Percentiles rank a stretch among this genome's conserved stretches.
phyloP scores from a whole-genome alignment of 2,888 invertebrate species.

The Thymelicus lineola region DNA sequence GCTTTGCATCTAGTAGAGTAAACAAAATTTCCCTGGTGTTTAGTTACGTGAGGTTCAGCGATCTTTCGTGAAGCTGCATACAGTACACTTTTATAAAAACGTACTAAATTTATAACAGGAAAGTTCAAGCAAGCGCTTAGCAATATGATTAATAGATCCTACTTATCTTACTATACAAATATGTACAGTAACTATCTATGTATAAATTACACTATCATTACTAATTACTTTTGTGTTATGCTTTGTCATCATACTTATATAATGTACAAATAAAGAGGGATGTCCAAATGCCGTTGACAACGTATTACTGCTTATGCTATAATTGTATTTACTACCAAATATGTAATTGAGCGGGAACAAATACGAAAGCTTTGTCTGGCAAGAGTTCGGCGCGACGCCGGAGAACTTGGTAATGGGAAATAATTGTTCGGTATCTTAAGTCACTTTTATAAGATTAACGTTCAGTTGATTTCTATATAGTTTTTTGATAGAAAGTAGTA shows the following conservation, averaged over 20 bases:
- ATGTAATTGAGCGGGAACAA: conserved; percentile 1
- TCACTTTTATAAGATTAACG: too few relatives aligned
- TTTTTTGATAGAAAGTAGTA: too few relatives aligned
- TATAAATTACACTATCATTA: too few relatives aligned
- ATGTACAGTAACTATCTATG: too few relatives aligned
- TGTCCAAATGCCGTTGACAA: neutral
- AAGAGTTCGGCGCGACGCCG: conserved; percentile 36
- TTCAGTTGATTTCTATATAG: too few relatives aligned
- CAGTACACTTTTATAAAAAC: neutral
- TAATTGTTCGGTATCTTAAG: conserved; percentile 28
- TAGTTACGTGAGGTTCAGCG: neutral
- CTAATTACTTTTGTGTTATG: too few relatives aligned
- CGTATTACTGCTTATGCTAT: too few relatives aligned
- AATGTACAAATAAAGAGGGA: too few relatives aligned
- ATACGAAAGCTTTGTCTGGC: conserved; percentile 37
- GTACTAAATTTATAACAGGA: neutral
- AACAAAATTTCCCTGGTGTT: neutral
- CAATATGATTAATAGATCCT: too few relatives aligned
- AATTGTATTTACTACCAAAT: conserved; percentile 15
- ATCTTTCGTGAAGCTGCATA: neutral
- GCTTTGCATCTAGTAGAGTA: neutral
- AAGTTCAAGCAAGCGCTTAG: too few relatives aligned
- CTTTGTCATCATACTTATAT: too few relatives aligned
- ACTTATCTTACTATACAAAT: too few relatives aligned
- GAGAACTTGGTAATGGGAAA: conserved; percentile 41